Evolutionary conservation across 2,888 invertebrate genomes (phyloP).

Genomic region (Andricus quercusramuli): DNA sequence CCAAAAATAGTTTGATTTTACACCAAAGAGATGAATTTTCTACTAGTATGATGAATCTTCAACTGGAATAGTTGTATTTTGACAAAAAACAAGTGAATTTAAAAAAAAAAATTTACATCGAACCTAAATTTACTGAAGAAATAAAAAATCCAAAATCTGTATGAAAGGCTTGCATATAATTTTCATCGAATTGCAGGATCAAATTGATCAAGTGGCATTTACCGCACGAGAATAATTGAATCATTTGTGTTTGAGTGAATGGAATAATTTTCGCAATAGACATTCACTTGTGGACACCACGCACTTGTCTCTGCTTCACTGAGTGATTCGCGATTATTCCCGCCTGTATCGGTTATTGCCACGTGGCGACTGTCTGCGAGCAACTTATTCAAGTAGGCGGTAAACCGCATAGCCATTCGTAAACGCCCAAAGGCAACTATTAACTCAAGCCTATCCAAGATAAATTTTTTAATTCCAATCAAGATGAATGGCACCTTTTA

Average conservation of each 20-base stretch:
- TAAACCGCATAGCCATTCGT: slow-evolving; percentile 1
- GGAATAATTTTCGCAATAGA: slow-evolving; percentile 11
- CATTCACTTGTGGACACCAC: not conserved
- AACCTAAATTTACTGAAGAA: no score
- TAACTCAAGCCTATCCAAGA: not conserved
- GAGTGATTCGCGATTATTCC: not conserved
- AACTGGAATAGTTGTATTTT: no score
- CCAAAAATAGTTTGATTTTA: no score
- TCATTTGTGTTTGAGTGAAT: slow-evolving; percentile 24
- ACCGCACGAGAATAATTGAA: not conserved
- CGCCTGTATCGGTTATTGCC: slow-evolving; percentile 5
- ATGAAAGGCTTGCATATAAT: no score
- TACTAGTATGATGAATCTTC: no score
- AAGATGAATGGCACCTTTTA: not conserved
- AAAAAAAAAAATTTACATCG: no score
- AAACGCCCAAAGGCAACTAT: not conserved
- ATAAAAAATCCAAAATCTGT: no score
- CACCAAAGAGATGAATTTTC: no score
- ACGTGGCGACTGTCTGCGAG: not conserved
- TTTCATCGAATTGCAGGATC: no score
- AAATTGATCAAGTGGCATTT: no score
- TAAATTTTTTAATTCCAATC: no score
- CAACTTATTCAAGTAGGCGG: not conserved
- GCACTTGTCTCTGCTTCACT: not conserved
- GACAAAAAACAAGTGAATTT: no score